These are phyloP conservation scores for Platichthys flesus DNA, from an alignment of 2,113 vertebrate genomes.

Conservation along the genomic window DNA sequence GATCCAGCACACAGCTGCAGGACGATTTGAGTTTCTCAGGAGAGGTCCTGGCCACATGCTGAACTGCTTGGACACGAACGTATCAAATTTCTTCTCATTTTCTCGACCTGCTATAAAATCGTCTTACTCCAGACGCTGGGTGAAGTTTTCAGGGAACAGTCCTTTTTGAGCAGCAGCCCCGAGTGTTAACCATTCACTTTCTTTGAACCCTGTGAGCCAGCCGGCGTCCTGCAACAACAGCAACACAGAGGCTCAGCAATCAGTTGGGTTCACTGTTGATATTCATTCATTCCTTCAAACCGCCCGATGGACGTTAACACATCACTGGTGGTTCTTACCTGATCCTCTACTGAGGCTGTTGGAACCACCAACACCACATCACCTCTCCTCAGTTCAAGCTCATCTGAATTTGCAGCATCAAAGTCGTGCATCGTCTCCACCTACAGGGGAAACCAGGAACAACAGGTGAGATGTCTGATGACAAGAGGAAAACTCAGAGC, in stretches of 20 bases:
- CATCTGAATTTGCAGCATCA: slow-evolving; percentile 94
- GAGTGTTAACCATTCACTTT: slow-evolving; percentile 89
- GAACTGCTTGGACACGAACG: slow-evolving; percentile 63
- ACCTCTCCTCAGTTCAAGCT: slow-evolving; percentile 90
- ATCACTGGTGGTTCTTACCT: slow-evolving; percentile 82
- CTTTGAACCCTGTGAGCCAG: slow-evolving; percentile 93
- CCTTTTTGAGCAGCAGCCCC: slow-evolving; percentile 86
- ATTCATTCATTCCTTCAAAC: neutral
- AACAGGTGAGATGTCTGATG: too few relatives aligned
- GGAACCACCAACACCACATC: slow-evolving; percentile 92
- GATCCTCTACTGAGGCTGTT: slow-evolving; percentile 89
- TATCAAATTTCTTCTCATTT: slow-evolving; percentile 14
- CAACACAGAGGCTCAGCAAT: neutral
- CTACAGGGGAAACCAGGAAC: slow-evolving; percentile 69
- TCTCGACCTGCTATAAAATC: neutral
- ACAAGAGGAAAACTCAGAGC: too few relatives aligned
- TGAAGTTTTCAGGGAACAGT: slow-evolving; percentile 98
- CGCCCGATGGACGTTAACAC: neutral
- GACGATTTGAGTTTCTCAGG: slow-evolving; percentile 34
- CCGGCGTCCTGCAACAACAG: slow-evolving; percentile 89
- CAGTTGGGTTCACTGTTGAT: neutral
- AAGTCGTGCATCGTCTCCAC: slow-evolving; percentile 95
- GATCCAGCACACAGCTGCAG: slow-evolving; percentile 14
- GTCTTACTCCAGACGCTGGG: slow-evolving; percentile 85
- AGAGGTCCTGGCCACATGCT: slow-evolving; percentile 70